A percentile compares a stretch with the other conserved stretches of the same genome.
These are phyloP conservation scores for Ectropis crepuscularia DNA, from an alignment of 2,888 invertebrate species.

Conservation along the genomic window DNA sequence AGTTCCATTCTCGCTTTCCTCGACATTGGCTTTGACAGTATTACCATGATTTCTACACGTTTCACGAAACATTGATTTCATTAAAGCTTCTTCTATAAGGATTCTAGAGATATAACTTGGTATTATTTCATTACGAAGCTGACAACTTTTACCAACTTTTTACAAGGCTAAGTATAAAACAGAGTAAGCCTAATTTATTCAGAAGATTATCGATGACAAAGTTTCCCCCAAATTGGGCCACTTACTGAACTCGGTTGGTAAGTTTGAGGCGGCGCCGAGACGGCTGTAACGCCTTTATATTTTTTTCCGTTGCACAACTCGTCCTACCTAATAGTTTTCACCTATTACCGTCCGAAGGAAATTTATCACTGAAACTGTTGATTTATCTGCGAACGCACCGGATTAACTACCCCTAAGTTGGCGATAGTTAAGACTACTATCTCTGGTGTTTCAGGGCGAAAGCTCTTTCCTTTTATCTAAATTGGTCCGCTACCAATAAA, in stretches of 20 bases:
- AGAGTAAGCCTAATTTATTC: conserved; percentile 42
- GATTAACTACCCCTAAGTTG: conserved; percentile 85
- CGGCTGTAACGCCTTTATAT: conserved; percentile 58
- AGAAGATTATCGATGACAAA: conserved; percentile 43
- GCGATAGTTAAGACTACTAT: conserved; percentile 84
- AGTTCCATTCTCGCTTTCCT: conserved; percentile 53
- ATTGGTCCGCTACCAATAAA: conserved; percentile 85
- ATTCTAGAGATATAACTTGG: conserved; percentile 6
- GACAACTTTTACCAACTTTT: conserved; percentile 32
- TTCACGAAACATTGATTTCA: conserved; percentile 55
- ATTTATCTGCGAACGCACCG: conserved; percentile 78
- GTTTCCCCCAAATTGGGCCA: conserved; percentile 41
- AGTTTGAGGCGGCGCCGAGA: conserved; percentile 36
- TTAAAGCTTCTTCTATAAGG: conserved; percentile 28
- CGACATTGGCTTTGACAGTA: conserved; percentile 55
- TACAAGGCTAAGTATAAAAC: conserved; percentile 35
- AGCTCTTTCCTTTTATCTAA: conserved; percentile 85
- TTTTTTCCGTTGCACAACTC: conserved; percentile 61
- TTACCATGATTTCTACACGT: conserved; percentile 63
- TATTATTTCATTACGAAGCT: conserved; percentile 28
- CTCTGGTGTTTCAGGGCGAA: conserved; percentile 82
- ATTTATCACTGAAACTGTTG: conserved; percentile 83
- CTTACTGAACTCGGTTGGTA: conserved; percentile 39
- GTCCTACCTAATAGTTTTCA: conserved; percentile 81
- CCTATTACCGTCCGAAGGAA: conserved; percentile 79